Evolutionary conservation across 2,888 invertebrate genomes (phyloP), one percentile per base, ranked within the genome.

Genomic region (Acanthosoma haemorrhoidale): DNA sequence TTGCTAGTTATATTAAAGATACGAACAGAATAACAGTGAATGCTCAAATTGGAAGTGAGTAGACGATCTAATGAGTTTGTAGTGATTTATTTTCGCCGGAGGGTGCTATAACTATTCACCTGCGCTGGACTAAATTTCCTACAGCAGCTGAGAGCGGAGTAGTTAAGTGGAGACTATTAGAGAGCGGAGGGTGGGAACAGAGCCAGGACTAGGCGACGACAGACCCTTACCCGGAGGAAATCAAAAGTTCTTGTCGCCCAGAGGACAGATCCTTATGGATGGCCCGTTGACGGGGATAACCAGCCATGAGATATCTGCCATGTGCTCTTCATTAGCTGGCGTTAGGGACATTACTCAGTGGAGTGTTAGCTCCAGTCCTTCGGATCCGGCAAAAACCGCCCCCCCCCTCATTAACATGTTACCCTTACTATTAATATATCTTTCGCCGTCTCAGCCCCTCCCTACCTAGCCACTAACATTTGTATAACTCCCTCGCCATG

Each of bases 341-440:
- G n/a, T n/a, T n/a, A n/a, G n/a, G 13, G 6, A 18, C 4, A 43
- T 43, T 43, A 43, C 43, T 43, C 43, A 43, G 18, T 43, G 11
- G 41, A 8, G 18, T 8, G 2, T 1, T 13, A 0, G 2, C 1
- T 11, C 2, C 21, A 1, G 6, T 4, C 41, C 41, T 16, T 8
- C 4, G 18, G 18, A 41, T 18, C 43, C 21, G 9, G 18, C 51
- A 51, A 51, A 51, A 51, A 51, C n/a, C 51, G 6, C 2, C 1
- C n/a, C 51, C 1, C n/a, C 51, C 51, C 29, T 51, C 51, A 51
- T 51, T 51, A 51, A 51, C 51, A 51, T 51, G 51, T n/a, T 51
- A 51, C 2, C 51, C n/a, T 25, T 5, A n/a, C 51, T 25, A 51
- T 51, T 51, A 51, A 51, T 51, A 51, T 25, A 51, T n/a, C 21